phyloP scores from a whole-genome alignment of 2,888 invertebrate species.

The Dermolepida albohirtum region DNA sequence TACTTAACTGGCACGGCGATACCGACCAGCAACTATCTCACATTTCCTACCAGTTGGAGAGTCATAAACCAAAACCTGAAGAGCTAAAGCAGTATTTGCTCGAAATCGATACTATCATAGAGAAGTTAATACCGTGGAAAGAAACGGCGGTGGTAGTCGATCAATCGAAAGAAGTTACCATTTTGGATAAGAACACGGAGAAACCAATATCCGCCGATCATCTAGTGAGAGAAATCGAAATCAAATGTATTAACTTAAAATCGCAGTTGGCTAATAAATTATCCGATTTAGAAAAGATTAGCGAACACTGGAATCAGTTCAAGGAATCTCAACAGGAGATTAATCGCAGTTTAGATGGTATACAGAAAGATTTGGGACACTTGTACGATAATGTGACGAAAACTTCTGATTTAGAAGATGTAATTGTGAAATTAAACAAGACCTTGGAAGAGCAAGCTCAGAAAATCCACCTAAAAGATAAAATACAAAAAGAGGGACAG shows the following conservation, averaged over 20 bases:
- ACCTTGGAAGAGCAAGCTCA: constrained; percentile 69
- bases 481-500: constrained; percentile 82
- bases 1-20: constrained; percentile 85
- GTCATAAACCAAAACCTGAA: constrained; percentile 77
- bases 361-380: constrained; percentile 70
- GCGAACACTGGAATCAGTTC: constrained; percentile 83
- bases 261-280: constrained; percentile 76
- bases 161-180: constrained; percentile 74
- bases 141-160: constrained; percentile 76
- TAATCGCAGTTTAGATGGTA: constrained; percentile 72
- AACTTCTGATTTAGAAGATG: constrained; percentile 66
- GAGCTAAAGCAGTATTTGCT: constrained; percentile 77
- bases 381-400: constrained; percentile 68
- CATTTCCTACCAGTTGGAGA: constrained; percentile 83
- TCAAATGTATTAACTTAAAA: constrained; percentile 75
- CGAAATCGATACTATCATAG: constrained; percentile 77
- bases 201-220: constrained; percentile 79
- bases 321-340: constrained; percentile 78
- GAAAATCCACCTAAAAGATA: constrained; percentile 74
- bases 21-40: constrained; percentile 83
- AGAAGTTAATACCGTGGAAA: constrained; percentile 79
- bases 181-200: constrained; percentile 78
- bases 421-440: constrained; percentile 68
- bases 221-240: constrained; percentile 79
- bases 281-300: constrained; percentile 76